Evolutionary conservation across 1,140 invertebrate species (phyloP).

Genomic region (Neodiprion pinetum): DNA sequence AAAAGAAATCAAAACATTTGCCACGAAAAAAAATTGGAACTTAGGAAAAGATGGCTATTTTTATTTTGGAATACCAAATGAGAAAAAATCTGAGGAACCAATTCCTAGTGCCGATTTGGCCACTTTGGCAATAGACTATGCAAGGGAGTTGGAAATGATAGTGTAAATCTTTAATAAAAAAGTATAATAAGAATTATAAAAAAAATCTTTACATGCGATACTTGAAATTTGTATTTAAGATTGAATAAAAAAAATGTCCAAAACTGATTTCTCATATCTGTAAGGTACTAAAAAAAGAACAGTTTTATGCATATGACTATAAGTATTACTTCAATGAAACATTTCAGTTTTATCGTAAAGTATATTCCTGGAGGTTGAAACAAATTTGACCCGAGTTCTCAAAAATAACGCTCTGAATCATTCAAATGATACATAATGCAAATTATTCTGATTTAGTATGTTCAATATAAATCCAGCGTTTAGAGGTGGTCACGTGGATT

Average conservation of each 20-base stretch:
- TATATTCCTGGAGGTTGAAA: no score
- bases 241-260: neutral
- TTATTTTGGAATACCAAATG: constrained; percentile 73
- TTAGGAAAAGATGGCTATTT: constrained; percentile 81
- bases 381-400: no score
- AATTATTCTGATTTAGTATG: no score
- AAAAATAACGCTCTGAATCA: no score
- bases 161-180: constrained; percentile 71
- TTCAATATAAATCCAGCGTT: no score
- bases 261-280: neutral
- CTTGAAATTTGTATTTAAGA: constrained; percentile 8
- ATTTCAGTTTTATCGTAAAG: no score
- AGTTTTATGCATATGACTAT: neutral
- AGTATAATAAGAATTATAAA: neutral
- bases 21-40: constrained; percentile 82
- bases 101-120: constrained; percentile 91
- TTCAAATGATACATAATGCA: no score
- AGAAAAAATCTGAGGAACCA: constrained; percentile 80
- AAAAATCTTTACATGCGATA: neutral
- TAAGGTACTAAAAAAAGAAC: neutral
- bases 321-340: neutral
- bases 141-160: constrained; percentile 98
- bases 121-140: constrained; percentile 95
- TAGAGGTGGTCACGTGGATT: no score
- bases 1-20: constrained; percentile 81